These are phyloP conservation scores for Olivierus martensii DNA, from an alignment of 1,140 invertebrate species.

Conservation along the genomic window DNA sequence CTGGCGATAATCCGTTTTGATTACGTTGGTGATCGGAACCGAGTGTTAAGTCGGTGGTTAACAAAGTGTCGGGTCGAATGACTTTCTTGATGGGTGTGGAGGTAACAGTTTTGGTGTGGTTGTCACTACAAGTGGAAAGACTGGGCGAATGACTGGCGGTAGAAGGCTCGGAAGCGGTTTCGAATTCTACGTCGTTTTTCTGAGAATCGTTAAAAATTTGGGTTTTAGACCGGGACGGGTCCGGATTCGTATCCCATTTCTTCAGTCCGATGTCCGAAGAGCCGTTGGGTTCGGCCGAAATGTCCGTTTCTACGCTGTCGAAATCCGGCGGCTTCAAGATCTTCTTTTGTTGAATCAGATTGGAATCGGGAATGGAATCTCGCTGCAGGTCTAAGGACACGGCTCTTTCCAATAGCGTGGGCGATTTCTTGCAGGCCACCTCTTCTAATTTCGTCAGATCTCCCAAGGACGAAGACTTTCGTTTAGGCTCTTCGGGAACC, in stretches of 20 bases:
- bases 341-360: constrained; percentile 5
- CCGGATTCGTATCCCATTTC: constrained; percentile 3
- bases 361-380: neutral
- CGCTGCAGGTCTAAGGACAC: constrained; percentile 55
- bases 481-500: constrained; percentile 13
- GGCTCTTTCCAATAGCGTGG: constrained; percentile 48
- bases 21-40: no score
- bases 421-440: constrained; percentile 31
- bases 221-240: no score
- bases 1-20: no score
- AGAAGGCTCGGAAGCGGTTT: no score
- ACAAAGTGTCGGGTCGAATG: no score
- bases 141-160: no score
- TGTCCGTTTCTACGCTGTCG: constrained; percentile 4
- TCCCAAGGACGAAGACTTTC: constrained; percentile 63
- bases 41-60: neutral
- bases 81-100: no score
- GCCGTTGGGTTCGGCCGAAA: neutral
- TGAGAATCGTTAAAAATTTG: no score
- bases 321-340: constrained; percentile 5
- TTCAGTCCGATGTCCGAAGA: neutral
- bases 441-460: constrained; percentile 59
- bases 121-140: no score
- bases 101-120: no score
- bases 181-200: no score